A percentile compares a stretch with the other conserved stretches of the same genome.
Evolutionary conservation across 2,888 invertebrate species (phyloP).

Genomic region (Drosophila conformis): DNA sequence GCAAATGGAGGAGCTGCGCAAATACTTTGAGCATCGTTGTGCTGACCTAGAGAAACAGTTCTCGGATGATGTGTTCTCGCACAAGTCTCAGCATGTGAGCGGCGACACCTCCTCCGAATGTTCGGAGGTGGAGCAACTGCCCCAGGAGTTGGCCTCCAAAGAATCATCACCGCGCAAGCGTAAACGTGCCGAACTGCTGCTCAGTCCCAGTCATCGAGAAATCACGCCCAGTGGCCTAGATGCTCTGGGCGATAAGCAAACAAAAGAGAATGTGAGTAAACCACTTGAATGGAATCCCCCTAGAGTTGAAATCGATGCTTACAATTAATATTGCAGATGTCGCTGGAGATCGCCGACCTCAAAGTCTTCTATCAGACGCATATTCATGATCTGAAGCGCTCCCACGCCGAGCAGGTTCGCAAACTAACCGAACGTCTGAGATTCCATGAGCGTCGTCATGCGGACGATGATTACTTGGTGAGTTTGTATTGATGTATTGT

Average conservation of each 20-base stretch:
- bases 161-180: conserved; percentile 82
- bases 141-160: conserved; percentile 74
- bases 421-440: conserved; percentile 81
- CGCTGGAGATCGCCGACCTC: conserved; percentile 78
- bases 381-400: conserved; percentile 81
- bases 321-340: conserved; percentile 54
- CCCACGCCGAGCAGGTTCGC: conserved; percentile 78
- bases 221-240: conserved; percentile 83
- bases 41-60: conserved; percentile 91
- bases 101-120: conserved; percentile 84
- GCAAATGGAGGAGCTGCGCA: conserved; percentile 92
- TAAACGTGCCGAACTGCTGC: conserved; percentile 81
- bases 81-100: conserved; percentile 88
- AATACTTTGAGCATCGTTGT: conserved; percentile 92
- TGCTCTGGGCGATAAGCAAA: conserved; percentile 50
- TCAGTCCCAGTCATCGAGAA: conserved; percentile 84
- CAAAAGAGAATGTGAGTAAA: conserved; percentile 56
- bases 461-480: conserved; percentile 84
- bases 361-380: conserved; percentile 83
- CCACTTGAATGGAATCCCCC: background rate
- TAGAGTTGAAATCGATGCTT: too few relatives aligned
- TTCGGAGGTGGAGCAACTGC: conserved; percentile 83
- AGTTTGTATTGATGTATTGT: conserved; percentile 27
- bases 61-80: conserved; percentile 89
- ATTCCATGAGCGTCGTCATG: conserved; percentile 82